Evolutionary conservation across 2,888 invertebrate species (phyloP).

Genomic region (Operophtera brumata): DNA sequence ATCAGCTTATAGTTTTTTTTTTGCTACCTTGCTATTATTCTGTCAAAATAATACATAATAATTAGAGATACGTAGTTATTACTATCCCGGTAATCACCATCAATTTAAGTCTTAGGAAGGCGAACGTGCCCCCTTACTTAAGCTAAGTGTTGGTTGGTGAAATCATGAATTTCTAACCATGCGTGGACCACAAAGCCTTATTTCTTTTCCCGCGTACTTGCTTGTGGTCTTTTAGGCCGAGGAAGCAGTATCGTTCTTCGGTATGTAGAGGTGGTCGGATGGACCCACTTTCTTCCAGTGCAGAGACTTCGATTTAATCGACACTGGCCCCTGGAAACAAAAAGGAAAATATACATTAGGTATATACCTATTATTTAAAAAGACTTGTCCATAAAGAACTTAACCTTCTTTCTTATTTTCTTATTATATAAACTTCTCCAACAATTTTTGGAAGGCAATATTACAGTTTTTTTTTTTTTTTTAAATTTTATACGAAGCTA

Average conservation of each 20-base stretch:
- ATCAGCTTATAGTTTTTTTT: too few species aligned
- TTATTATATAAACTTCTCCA: too few species aligned
- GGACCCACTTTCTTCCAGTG: constrained; percentile 71
- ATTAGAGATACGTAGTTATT: neutral
- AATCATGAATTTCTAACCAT: neutral
- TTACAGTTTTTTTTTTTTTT: too few species aligned
- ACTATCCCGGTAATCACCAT: neutral
- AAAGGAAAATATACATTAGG: too few species aligned
- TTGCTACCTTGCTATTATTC: neutral
- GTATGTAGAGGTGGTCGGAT: constrained; percentile 71
- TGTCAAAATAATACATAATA: neutral
- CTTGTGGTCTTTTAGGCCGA: constrained; percentile 36
- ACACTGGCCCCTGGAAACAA: constrained; percentile 69
- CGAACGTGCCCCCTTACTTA: too few species aligned
- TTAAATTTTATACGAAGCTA: too few species aligned
- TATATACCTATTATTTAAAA: too few species aligned
- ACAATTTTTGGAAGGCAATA: too few species aligned
- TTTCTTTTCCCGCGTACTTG: neutral
- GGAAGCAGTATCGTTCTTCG: constrained; percentile 46
- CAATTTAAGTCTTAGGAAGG: too few species aligned
- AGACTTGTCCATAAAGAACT: neutral
- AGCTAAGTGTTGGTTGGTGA: neutral
- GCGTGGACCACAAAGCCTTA: constrained; percentile 2
- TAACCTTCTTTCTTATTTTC: too few species aligned
- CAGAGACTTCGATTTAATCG: constrained; percentile 67